Percentiles rank a stretch among this genome's conserved stretches.
phyloP scores from a whole-genome alignment of 2,888 invertebrate genomes.

The Charanyca ferruginea region DNA sequence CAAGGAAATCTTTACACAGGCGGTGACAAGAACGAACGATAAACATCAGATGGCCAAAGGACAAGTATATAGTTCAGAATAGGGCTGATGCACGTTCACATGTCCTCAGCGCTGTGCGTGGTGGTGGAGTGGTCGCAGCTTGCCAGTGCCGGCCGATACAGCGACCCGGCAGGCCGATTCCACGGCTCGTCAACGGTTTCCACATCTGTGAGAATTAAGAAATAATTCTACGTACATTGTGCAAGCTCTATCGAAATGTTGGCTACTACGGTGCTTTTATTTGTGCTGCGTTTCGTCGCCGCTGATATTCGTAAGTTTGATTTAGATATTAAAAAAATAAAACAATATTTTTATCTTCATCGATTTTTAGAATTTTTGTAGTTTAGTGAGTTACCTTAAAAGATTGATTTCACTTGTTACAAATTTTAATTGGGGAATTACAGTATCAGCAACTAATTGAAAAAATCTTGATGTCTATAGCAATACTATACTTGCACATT shows the following conservation, averaged over 20 bases:
- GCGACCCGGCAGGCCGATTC: slow-evolving; percentile 84
- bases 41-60: slow-evolving; percentile 20
- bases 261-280: slow-evolving; percentile 75
- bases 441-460: neutral
- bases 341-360: neutral
- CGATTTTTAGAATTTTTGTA: neutral
- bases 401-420: no score
- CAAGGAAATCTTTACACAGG: neutral
- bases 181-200: slow-evolving; percentile 68
- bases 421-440: neutral
- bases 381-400: no score
- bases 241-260: slow-evolving; percentile 81
- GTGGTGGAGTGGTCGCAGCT: slow-evolving; percentile 65
- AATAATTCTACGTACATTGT: slow-evolving; percentile 73
- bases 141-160: slow-evolving; percentile 83
- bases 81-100: slow-evolving; percentile 79
- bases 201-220: slow-evolving; percentile 72
- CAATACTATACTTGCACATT: no score
- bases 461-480: neutral
- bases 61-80: slow-evolving; percentile 65
- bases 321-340: neutral
- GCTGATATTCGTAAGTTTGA: slow-evolving; percentile 86
- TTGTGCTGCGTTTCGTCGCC: slow-evolving; percentile 80
- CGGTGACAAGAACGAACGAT: neutral
- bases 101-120: slow-evolving; percentile 70